Percentiles rank a stretch among this genome's conserved stretches.
Conservation (phyloP, 2,888 invertebrate genomes). For the Mylabris sibirica region DNA sequence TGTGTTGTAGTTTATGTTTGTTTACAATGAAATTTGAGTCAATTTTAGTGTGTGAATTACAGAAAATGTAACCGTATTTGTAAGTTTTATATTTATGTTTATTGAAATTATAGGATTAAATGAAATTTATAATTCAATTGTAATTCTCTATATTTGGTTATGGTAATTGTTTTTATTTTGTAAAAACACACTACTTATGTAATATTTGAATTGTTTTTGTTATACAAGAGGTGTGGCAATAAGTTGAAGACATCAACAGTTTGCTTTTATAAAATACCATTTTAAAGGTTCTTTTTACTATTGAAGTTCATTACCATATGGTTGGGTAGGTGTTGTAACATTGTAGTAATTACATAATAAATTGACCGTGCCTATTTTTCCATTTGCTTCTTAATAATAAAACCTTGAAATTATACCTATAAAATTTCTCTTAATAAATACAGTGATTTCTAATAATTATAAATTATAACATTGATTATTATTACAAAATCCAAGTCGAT, state of each 20-base stretch:
- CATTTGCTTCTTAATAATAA: neutral
- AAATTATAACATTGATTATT: neutral
- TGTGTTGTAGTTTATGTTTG: neutral
- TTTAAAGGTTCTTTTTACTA: constrained; percentile 7
- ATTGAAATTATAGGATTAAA: neutral
- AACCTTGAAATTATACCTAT: neutral
- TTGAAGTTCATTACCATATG: constrained; percentile 17
- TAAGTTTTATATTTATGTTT: neutral
- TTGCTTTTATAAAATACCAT: constrained; percentile 10
- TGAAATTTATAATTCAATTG: constrained; percentile 3
- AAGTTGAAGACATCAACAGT: constrained; percentile 6
- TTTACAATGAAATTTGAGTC: neutral
- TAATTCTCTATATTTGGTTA: neutral
- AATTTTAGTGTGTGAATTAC: neutral
- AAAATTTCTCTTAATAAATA: neutral
- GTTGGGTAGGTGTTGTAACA: neutral
- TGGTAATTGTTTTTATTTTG: neutral
- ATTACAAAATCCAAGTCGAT: neutral
- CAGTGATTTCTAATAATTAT: too few species aligned
- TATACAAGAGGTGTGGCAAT: constrained; percentile 17
- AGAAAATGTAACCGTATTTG: neutral
- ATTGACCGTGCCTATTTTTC: constrained; percentile 10
- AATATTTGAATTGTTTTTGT: neutral
- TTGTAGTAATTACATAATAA: constrained; percentile 16
- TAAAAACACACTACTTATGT: neutral